phyloP scores from a whole-genome alignment of 2,113 vertebrate genomes.

The Ramphastos sulfuratus region DNA sequence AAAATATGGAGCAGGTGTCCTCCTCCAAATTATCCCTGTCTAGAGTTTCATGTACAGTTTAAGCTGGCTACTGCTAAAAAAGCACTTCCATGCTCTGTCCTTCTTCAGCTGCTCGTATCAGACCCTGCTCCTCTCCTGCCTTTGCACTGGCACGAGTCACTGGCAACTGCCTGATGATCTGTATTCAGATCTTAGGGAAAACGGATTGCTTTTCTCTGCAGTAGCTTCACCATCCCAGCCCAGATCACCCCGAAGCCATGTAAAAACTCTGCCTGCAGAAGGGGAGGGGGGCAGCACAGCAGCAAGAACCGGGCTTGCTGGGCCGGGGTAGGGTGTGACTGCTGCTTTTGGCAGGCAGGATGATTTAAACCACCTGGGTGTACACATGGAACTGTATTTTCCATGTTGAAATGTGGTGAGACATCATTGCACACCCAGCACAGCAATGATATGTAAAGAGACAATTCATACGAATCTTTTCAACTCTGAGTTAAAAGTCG shows the following conservation, averaged over 20 bases:
- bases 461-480: neutral
- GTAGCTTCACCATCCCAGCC: neutral
- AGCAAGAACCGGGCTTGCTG: neutral
- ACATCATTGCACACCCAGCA: neutral
- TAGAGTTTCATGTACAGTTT: neutral
- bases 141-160: neutral
- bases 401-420: neutral
- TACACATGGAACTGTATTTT: slow-evolving; percentile 1
- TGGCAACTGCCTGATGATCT: neutral
- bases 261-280: neutral
- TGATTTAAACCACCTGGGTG: neutral
- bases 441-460: neutral
- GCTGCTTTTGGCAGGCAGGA: slow-evolving; percentile 7
- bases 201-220: neutral
- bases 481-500: neutral
- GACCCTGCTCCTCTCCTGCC: neutral
- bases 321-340: neutral
- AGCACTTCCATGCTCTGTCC: neutral
- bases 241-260: fast-evolving
- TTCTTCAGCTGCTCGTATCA: neutral
- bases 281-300: neutral
- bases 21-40: neutral
- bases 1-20: neutral
- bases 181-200: neutral
- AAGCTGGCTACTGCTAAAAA: neutral